phyloP scores from a whole-genome alignment of 2,113 vertebrate species.

The Psephotus haematonotus region DNA sequence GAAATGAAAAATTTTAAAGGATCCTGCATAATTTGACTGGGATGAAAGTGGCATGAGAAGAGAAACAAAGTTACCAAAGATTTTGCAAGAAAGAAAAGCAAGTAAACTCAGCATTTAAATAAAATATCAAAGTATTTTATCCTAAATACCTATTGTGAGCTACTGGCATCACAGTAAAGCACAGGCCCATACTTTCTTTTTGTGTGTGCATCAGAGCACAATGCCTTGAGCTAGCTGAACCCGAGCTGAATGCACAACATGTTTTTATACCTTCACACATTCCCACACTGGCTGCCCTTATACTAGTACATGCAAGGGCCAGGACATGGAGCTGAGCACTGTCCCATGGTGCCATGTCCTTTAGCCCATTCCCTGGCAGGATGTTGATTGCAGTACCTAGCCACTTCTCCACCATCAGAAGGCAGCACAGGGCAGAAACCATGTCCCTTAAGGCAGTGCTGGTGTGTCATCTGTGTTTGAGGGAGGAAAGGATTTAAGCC shows the following conservation, averaged over 20 bases:
- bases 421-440: neutral
- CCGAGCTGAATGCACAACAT: fast-evolving
- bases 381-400: neutral
- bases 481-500: neutral
- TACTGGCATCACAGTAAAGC: neutral
- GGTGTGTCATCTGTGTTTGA: fast-evolving
- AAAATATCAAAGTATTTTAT: neutral
- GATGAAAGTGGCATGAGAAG: neutral
- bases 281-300: neutral
- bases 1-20: neutral
- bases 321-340: neutral
- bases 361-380: neutral
- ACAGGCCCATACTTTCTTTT: neutral
- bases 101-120: neutral
- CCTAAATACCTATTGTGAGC: neutral
- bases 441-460: too few relatives aligned
- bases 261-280: neutral
- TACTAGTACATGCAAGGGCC: fast-evolving
- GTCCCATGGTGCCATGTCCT: fast-evolving
- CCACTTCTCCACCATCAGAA: neutral
- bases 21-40: neutral
- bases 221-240: neutral
- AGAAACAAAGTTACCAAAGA: neutral
- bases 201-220: fast-evolving
- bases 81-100: neutral